Percentiles rank a stretch among this genome's conserved stretches.
These are phyloP conservation scores for Lepus timidus DNA, from an alignment of 2,113 vertebrate species.

Conservation along the genomic window DNA sequence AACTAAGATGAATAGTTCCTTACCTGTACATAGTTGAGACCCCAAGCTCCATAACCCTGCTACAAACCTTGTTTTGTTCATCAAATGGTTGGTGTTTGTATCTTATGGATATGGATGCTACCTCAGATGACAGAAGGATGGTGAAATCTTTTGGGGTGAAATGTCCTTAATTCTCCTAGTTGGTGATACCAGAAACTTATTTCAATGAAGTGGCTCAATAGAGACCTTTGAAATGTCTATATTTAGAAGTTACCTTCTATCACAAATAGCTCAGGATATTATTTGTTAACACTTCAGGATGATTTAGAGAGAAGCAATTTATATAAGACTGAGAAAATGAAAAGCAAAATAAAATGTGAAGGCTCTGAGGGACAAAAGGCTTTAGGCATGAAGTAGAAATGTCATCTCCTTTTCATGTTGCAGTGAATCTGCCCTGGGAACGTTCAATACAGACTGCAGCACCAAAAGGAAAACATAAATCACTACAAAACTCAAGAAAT, in stretches of 20 bases:
- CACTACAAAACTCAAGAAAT: conserved; percentile 19
- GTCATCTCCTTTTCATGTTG: not conserved
- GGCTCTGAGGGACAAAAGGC: not conserved
- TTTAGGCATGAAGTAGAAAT: not conserved
- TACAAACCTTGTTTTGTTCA: conserved; percentile 8
- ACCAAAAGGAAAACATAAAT: conserved; percentile 34
- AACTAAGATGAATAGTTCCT: conserved; percentile 30
- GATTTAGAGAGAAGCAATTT: conserved; percentile 58
- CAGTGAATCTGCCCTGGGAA: not conserved
- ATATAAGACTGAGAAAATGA: conserved; percentile 36
- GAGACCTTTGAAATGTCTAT: not conserved
- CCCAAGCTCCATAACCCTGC: not conserved
- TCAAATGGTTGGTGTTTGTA: not conserved
- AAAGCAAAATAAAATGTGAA: conserved; percentile 23
- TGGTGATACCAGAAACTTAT: conserved; percentile 11
- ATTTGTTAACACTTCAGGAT: conserved; percentile 55
- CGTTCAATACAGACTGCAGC: conserved; percentile 5
- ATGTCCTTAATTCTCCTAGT: not conserved
- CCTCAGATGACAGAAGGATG: not conserved
- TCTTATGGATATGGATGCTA: not conserved
- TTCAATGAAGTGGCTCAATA: not conserved
- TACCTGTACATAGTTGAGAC: not conserved
- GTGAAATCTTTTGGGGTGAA: not conserved
- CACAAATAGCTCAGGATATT: conserved; percentile 38
- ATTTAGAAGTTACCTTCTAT: conserved; percentile 47